A percentile compares a stretch with the other conserved stretches of the same genome.
Evolutionary conservation across 2,888 invertebrate species (phyloP).

Genomic region (Mesodorylaimus sp.): DNA sequence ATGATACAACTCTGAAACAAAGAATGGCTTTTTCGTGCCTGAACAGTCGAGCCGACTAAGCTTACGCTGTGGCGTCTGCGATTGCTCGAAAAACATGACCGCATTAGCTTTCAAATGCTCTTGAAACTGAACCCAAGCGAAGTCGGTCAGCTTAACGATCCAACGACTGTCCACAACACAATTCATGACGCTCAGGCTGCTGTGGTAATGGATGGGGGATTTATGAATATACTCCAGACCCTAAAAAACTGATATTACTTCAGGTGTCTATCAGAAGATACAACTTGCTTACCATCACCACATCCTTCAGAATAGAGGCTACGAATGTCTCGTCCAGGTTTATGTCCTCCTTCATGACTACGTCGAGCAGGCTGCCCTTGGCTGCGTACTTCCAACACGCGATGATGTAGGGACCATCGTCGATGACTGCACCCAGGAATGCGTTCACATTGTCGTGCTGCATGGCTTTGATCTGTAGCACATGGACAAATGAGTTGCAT

Average conservation of each 20-base stretch:
- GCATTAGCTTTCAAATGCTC: too few relatives aligned
- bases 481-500: too few relatives aligned
- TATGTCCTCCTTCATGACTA: background rate
- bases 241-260: background rate
- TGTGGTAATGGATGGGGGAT: conserved; percentile 23
- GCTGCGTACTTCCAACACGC: background rate
- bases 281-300: background rate
- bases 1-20: background rate
- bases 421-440: background rate
- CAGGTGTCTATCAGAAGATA: background rate
- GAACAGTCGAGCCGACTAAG: too few relatives aligned
- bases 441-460: conserved; percentile 2
- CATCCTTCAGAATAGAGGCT: conserved; percentile 3
- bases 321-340: conserved; percentile 2
- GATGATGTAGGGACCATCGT: background rate
- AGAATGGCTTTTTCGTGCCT: too few relatives aligned
- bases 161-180: conserved; percentile 26
- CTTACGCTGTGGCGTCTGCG: too few relatives aligned
- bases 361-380: conserved; percentile 2
- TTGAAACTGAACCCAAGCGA: conserved; percentile 9
- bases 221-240: conserved; percentile 25
- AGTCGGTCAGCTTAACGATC: conserved; percentile 27
- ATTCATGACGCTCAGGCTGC: conserved; percentile 23
- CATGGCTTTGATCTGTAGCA: background rate
- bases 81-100: too few relatives aligned